Base-by-base conservation (phyloP, 2,888 invertebrate species). In the Dynastes hyllus region DNA sequence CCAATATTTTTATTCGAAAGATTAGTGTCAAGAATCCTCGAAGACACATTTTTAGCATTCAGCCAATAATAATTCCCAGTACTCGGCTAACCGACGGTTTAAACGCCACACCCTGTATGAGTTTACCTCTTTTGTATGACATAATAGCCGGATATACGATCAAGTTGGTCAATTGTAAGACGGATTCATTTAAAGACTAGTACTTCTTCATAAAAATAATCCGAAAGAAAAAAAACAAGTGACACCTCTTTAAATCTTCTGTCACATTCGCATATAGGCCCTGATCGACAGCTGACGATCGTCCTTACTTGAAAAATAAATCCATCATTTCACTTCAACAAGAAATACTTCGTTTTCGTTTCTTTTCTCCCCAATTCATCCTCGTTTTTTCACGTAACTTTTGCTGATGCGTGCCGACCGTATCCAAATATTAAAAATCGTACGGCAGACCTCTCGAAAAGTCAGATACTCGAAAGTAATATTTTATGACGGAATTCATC, bases 401-500 rank as follows among this genome's bases (percentile, higher is more conserved):
- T 13, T n/a, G 69, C 69, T 69, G 69, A 69, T 69, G 16, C 45
- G 63, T n/a, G 29, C 27, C 29, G 51, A 29, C 29, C 27, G 50
- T 37, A 55, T 55, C 58, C 71, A 37, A 71, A 71, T 71, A 71
- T 71, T 71, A 71, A 71, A 71, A 40, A 55, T 58, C 58, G 71
- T 32, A 55, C 32, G 71, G 55, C 5, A 22, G n/a, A 3, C 5
- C 58, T 55, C 71, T 71, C 16, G 71, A 55, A 45, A 71, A 71
- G 58, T 71, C 71, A 71, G 71, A 71, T 71, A 71, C 71, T 71
- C 71, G 71, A 69, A 70, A 76, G 69, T 70, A 61, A 70, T 78
- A 78, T 78, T 78, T 69, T 50, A 69, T 63, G 69, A 55, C 22
- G 63, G 69, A 61, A 78, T 78, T 63, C 78, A 78, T 78, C 78